Evolutionary conservation across 2,888 invertebrate genomes (phyloP).

Genomic region (Hyposoter didymator): DNA sequence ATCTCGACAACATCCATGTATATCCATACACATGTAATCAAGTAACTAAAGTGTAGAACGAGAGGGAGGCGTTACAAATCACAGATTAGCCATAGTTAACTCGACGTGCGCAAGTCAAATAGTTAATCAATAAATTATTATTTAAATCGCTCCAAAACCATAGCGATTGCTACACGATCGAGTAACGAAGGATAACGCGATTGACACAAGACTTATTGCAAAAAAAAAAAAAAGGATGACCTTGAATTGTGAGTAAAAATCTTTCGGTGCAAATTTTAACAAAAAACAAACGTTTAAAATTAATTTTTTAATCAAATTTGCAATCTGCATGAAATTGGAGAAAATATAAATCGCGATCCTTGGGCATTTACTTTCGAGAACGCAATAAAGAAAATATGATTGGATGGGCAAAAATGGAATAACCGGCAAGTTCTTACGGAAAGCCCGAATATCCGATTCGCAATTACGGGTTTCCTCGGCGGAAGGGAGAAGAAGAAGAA

Average conservation of each 20-base stretch:
- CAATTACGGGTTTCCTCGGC: conserved; percentile 70
- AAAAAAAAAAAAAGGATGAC: no score
- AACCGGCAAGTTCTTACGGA: conserved; percentile 64
- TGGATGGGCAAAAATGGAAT: conserved; percentile 36
- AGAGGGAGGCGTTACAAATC: conserved; percentile 83
- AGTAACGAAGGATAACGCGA: no score
- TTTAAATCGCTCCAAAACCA: conserved; percentile 76
- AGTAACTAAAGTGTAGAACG: conserved; percentile 64
- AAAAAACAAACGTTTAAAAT: no score
- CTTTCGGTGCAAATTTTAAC: no score
- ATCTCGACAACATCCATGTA: conserved; percentile 49
- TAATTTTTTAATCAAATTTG: no score
- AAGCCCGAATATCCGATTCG: conserved; percentile 71
- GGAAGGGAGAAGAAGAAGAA: conserved; percentile 71
- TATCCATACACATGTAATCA: not conserved
- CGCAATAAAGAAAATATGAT: conserved; percentile 12
- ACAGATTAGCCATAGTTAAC: conserved; percentile 84
- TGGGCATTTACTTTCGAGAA: not conserved
- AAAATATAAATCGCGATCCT: not conserved
- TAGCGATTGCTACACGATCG: not conserved
- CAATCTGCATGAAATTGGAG: no score
- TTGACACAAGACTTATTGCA: no score
- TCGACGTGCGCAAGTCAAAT: conserved; percentile 84
- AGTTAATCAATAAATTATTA: conserved; percentile 84
- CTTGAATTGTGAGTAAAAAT: not conserved